Evolutionary conservation across 2,888 invertebrate genomes (phyloP).

Genomic region (Crossocerus cetratus): DNA sequence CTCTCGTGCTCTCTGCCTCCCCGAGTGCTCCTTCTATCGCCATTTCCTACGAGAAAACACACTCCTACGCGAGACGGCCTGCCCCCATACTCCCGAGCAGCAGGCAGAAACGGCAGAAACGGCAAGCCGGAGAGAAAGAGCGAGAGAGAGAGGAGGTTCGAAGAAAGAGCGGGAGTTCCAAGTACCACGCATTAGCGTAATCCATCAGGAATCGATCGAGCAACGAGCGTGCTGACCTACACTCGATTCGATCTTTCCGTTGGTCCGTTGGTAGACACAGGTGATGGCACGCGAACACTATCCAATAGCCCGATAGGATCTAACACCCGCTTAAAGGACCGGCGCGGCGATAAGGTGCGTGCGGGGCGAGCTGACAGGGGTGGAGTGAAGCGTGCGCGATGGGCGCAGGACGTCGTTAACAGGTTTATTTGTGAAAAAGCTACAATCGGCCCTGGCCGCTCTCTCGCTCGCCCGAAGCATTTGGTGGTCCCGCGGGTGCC

Average conservation of each 20-base stretch:
- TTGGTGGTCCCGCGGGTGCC: constrained; percentile 69
- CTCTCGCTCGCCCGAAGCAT: constrained; percentile 58
- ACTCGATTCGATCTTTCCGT: not conserved
- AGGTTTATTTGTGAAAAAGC: constrained; percentile 31
- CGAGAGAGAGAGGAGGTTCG: not conserved
- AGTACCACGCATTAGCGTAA: constrained; percentile 2
- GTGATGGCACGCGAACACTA: not conserved
- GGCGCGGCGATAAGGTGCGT: not conserved
- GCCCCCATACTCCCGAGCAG: not conserved
- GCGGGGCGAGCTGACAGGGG: not conserved
- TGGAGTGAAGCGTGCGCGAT: constrained; percentile 32
- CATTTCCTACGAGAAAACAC: not conserved
- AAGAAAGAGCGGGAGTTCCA: not conserved
- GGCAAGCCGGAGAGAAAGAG: not conserved
- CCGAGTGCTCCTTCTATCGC: not conserved
- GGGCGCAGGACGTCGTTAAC: constrained; percentile 13
- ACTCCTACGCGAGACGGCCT: not conserved
- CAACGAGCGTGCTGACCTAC: not conserved
- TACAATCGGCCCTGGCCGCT: constrained; percentile 37
- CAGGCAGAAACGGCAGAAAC: no score
- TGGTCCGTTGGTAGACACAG: not conserved
- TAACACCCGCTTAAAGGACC: not conserved
- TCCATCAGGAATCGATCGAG: constrained; percentile 1
- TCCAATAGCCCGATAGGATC: not conserved
- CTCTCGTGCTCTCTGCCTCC: not conserved